Evolutionary conservation across 2,888 invertebrate species (phyloP), one percentile per base, ranked within the genome.

Genomic region (Aporophyla lueneburgensis): DNA sequence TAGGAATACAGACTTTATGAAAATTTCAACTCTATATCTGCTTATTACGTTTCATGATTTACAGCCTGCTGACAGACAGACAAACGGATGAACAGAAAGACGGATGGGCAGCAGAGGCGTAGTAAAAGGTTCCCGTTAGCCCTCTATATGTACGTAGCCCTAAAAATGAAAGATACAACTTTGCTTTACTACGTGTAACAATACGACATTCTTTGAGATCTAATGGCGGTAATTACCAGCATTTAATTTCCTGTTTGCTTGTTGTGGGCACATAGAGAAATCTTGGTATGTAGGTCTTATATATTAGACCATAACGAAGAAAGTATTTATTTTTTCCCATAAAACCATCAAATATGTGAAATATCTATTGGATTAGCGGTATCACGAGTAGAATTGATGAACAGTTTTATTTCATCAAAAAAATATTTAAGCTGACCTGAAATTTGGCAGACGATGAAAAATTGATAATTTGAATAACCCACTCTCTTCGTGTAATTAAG

Each of bases 221-320:
- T 51, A 70, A 70, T 70, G 12, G 27, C 21, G 24, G 43, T 62
- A 66, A 78, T 74, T 76, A 61, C 10, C 43, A 16, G 65, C 63
- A 58, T 58, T 70, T 77, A 70, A 83, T 76, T 80, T 71, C 73
- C 75, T 69, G 71, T 74, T n/a, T 24, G 24, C 51, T 21, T 19
- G 49, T 53, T 59, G 65, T n/a, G 49, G 9, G 62, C 54, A 65
- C 51, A 79, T 27, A 74, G 78, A 81, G 71, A 83, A 76, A 85
- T 71, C 71, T 74, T 71, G 7, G 27, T 65, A 80, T 59, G 71
- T 85, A 70, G 69, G 78, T 83, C 58, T 73, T 49, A 62, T 82
- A 70, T 62, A 77, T 69, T 80, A 71, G 83, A 76, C 62, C 80
- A 76, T 76, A 54, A 73, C 58, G 69, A 69, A 76, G 71, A 83